Percentiles rank a stretch among this genome's conserved stretches.
Evolutionary conservation across 2,888 invertebrate species (phyloP).

Genomic region (Eurois occulta): DNA sequence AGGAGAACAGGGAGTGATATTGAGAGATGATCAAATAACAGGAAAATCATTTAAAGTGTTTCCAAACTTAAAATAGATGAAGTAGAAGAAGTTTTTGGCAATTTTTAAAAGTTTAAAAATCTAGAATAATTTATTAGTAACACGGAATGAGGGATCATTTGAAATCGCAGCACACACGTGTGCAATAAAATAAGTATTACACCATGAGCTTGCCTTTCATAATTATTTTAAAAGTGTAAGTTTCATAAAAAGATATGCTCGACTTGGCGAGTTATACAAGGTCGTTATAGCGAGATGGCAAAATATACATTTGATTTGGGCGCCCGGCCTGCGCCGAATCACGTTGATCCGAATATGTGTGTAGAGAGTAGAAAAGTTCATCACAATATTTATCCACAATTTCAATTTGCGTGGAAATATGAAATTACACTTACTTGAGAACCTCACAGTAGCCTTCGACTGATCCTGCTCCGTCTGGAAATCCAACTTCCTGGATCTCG

Average conservation of each 20-base stretch:
- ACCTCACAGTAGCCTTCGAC: conserved; percentile 96
- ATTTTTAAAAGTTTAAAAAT: background rate
- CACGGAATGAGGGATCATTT: background rate
- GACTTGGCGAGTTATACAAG: background rate
- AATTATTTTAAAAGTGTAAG: background rate
- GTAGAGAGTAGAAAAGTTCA: background rate
- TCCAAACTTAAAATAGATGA: background rate
- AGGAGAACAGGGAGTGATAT: conserved; percentile 40
- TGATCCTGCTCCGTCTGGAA: conserved; percentile 93
- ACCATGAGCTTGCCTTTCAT: background rate
- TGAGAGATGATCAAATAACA: background rate
- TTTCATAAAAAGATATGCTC: background rate
- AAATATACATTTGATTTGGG: background rate
- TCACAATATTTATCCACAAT: background rate
- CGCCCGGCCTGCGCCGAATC: no score
- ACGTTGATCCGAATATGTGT: no score
- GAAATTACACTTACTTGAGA: conserved; percentile 93
- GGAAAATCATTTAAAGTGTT: background rate
- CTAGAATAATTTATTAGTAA: background rate
- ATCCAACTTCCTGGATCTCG: conserved; percentile 96
- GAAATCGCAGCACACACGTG: background rate
- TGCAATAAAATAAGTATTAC: background rate
- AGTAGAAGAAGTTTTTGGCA: background rate
- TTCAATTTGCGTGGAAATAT: background rate
- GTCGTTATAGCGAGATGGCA: background rate